Conservation (phyloP, 2,888 invertebrate genomes). For the Carcina quercana region DNA sequence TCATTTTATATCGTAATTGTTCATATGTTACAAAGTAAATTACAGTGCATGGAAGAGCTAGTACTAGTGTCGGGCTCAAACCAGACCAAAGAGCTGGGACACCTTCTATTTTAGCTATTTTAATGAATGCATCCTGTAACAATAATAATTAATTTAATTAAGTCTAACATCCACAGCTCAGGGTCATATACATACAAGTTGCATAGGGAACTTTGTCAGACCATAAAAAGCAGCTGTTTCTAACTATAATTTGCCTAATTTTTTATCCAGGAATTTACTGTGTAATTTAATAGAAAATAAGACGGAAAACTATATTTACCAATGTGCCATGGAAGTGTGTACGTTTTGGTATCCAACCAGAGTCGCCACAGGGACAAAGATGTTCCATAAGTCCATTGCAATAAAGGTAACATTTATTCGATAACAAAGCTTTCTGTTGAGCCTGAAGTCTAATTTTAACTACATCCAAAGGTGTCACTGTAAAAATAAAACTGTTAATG, state of each 20-base stretch:
- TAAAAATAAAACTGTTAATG: conserved; percentile 26
- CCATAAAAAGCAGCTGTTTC: no score
- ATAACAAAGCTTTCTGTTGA: conserved; percentile 88
- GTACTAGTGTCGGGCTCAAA: conserved; percentile 93
- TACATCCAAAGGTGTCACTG: conserved; percentile 99
- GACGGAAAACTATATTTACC: no score
- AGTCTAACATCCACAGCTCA: no score
- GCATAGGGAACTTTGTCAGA: no score
- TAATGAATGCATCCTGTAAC: conserved; percentile 93
- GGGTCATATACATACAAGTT: no score
- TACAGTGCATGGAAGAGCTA: conserved; percentile 97
- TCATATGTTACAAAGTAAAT: conserved; percentile 98
- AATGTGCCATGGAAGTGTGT: conserved; percentile 86
- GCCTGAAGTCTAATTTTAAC: conserved; percentile 98
- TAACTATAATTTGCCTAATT: no score
- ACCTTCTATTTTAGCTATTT: conserved; percentile 94
- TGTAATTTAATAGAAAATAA: no score
- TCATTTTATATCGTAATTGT: conserved; percentile 82
- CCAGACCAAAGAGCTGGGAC: conserved; percentile 96
- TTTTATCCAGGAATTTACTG: no score
- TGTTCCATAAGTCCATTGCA: conserved; percentile 99
- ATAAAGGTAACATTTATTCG: conserved; percentile 94
- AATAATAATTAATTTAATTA: conserved; percentile 2
- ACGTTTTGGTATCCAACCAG: conserved; percentile 78
- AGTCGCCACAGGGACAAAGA: conserved; percentile 85